Conservation (phyloP, 2,113 vertebrate species). For the Rhabdomys dilectus region DNA sequence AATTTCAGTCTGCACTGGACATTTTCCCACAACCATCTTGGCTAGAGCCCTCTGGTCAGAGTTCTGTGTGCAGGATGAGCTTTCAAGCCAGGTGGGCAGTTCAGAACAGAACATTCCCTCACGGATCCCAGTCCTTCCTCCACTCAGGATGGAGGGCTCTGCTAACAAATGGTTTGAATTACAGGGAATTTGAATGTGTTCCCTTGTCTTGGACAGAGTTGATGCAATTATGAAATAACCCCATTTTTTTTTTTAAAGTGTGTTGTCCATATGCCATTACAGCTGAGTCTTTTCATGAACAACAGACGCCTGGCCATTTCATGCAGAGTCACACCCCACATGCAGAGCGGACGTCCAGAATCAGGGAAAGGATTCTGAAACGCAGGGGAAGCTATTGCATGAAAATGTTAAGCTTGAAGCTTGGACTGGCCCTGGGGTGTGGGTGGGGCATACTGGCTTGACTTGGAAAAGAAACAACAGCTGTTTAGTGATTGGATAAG, state of each 20-base stretch:
- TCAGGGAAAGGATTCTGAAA: slow-evolving; percentile 27
- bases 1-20: background rate
- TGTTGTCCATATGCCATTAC: slow-evolving; percentile 82
- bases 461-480: slow-evolving; percentile 72
- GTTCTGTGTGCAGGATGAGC: background rate
- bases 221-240: slow-evolving; percentile 81
- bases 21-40: background rate
- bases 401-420: slow-evolving; percentile 48
- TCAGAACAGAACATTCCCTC: slow-evolving; percentile 36
- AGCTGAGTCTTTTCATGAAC: slow-evolving; percentile 79
- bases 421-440: background rate
- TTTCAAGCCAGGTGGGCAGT: background rate
- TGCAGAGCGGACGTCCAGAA: slow-evolving; percentile 25
- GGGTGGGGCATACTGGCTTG: background rate
- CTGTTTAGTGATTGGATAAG: slow-evolving; percentile 70
- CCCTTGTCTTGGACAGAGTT: slow-evolving; percentile 76
- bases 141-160: slow-evolving; percentile 54
- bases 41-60: background rate
- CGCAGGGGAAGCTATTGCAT: background rate
- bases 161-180: slow-evolving; percentile 81
- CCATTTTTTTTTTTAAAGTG: slow-evolving; percentile 74
- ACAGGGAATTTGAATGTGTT: slow-evolving; percentile 76
- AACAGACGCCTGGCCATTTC: slow-evolving; percentile 64
- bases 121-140: background rate
- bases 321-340: slow-evolving; percentile 37